Percentiles rank a stretch among this genome's conserved stretches.
Evolutionary conservation across 1,140 invertebrate species (phyloP).

Genomic region (Rhopalosiphum maidis): DNA sequence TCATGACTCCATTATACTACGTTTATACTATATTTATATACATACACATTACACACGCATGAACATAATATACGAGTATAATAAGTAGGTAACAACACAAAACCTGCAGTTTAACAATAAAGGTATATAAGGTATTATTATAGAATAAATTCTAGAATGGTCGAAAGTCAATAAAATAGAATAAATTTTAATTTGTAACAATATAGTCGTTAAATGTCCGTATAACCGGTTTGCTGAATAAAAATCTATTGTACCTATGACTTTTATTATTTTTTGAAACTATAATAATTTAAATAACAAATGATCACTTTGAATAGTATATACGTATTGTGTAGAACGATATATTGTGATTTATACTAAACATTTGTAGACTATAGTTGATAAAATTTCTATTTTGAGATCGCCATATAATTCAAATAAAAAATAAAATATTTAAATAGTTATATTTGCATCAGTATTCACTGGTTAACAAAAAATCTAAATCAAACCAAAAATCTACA

Average conservation of each 20-base stretch:
- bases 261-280: background rate
- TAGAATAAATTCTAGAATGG: background rate
- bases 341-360: background rate
- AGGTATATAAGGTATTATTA: background rate
- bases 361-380: background rate
- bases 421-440: background rate
- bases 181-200: background rate
- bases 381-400: background rate
- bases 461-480: background rate
- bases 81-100: background rate
- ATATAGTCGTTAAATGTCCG: background rate
- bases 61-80: background rate
- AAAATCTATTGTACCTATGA: background rate
- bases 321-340: background rate
- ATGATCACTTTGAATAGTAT: background rate
- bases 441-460: background rate
- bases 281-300: background rate
- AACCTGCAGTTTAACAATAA: background rate
- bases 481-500: too few species aligned
- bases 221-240: background rate
- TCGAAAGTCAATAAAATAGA: conserved; percentile 4
- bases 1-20: background rate
- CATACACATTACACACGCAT: background rate
- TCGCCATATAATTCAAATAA: background rate
- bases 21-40: background rate